Evolutionary conservation across 2,113 vertebrate species (phyloP), one percentile per base, ranked within the genome.

Genomic region (Solenodon paradoxus): DNA sequence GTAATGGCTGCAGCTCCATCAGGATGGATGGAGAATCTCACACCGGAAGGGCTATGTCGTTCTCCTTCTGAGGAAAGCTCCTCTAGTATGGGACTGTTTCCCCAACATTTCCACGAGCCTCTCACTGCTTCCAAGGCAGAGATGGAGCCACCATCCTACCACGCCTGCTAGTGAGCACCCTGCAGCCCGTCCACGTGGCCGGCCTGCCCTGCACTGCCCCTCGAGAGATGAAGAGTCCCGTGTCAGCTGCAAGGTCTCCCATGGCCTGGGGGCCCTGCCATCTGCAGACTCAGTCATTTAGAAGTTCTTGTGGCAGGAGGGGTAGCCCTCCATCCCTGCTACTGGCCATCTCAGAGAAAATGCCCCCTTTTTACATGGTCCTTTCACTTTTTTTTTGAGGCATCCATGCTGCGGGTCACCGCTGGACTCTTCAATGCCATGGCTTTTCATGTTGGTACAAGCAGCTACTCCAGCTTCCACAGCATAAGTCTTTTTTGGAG

Each of bases 1-100:
- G 98, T 94, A 92, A 95, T 92, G 97, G 89, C 22, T 93, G 47
- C 92, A 97, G 88, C 95, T 95, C 97, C 97, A 97, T 98, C 97
- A 95, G 97, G 97, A 98, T 97, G 97, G 89, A 97, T 98, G 98
- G 96, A 98, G 98, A 97, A 97, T 49, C 30, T 71, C 88, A 82
- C 86, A 92, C 96, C 88, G 97, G 69, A 97, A 97, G 95, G 98
- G 97, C 97, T 98, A 97, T 97, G 97, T 97, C 97, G 97, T 97
- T 97, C 97, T 97, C 97, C 94, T 97, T 98, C 97, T 90, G 83
- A 90, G 96, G 94, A 96, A 96, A 96, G 97, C 96, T 97, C 97
- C 82, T 96, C 84, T 93, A 84, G 91, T 93, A 97, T 97, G 89
- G 92, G 91, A 95, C 95, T 93, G 96, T 96, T 95, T 87, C 47